Percentiles rank a stretch among this genome's conserved stretches.
Evolutionary conservation across 2,888 invertebrate species (phyloP).

Genomic region (Pheosia tremula): DNA sequence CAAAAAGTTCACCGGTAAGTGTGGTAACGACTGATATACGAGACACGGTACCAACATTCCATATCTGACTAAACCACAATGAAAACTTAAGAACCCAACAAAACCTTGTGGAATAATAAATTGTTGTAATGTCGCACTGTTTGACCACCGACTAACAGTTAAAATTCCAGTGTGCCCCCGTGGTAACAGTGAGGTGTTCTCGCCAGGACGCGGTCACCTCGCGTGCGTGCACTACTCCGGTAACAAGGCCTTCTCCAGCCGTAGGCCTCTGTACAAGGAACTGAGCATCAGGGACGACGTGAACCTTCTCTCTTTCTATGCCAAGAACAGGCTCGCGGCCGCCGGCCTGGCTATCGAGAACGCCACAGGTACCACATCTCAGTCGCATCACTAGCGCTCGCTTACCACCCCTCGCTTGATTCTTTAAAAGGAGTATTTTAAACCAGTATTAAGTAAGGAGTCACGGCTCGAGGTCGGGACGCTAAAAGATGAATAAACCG

Average conservation of each 20-base stretch:
- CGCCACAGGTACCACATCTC: conserved; percentile 77
- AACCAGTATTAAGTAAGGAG: conserved; percentile 53
- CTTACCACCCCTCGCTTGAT: conserved; percentile 74
- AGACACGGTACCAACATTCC: conserved; percentile 32
- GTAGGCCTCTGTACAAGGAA: conserved; percentile 88
- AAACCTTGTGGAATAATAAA: conserved; percentile 18
- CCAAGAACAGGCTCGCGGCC: conserved; percentile 90
- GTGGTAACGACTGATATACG: conserved; percentile 30
- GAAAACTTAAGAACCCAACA: conserved; percentile 33
- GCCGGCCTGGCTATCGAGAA: conserved; percentile 78
- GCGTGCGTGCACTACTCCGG: conserved; percentile 94
- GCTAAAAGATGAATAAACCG: conserved; percentile 56
- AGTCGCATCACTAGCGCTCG: conserved; percentile 71
- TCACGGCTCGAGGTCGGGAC: conserved; percentile 54
- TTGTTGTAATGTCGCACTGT: conserved; percentile 33
- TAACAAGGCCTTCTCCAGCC: conserved; percentile 90
- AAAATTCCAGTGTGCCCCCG: conserved; percentile 67
- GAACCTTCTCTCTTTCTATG: conserved; percentile 94
- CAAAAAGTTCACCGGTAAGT: conserved; percentile 87
- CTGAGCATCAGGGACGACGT: conserved; percentile 94
- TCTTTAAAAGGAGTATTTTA: conserved; percentile 66
- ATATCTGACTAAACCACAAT: conserved; percentile 35
- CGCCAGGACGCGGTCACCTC: conserved; percentile 91
- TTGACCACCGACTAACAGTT: conserved; percentile 67
- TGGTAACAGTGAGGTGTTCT: conserved; percentile 77